A percentile compares a stretch with the other conserved stretches of the same genome.
phyloP scores from a whole-genome alignment of 2,113 vertebrate species.

The Ptilonorhynchus violaceus region DNA sequence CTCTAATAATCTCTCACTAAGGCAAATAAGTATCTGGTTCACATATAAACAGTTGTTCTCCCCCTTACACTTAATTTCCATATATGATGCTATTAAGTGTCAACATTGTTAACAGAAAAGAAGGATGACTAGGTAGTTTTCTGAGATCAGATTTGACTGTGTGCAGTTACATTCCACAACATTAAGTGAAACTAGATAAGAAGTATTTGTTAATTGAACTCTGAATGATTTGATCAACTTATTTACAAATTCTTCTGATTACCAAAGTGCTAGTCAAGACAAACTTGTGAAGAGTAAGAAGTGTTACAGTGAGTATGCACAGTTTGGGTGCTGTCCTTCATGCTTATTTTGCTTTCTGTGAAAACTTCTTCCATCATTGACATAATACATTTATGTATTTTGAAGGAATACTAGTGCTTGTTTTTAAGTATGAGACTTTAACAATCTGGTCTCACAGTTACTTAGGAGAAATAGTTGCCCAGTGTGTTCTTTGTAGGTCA shows the following conservation, averaged over 20 bases:
- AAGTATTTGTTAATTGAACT: not conserved
- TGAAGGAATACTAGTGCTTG: not conserved
- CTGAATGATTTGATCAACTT: not conserved
- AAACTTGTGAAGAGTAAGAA: not conserved
- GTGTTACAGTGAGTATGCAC: not conserved
- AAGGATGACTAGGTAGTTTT: not conserved
- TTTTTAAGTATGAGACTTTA: not conserved
- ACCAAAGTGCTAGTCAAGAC: not conserved
- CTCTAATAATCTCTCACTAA: not conserved
- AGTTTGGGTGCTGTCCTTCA: not conserved
- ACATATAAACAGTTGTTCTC: not conserved
- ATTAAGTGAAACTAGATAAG: not conserved
- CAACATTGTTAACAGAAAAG: not conserved
- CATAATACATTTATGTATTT: not conserved
- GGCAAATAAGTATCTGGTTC: not conserved
- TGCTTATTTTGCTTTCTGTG: not conserved
- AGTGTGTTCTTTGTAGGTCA: not conserved
- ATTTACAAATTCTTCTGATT: not conserved
- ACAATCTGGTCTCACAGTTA: not conserved
- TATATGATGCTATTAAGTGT: not conserved
- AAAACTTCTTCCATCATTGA: not conserved
- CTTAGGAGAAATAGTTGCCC: not conserved
- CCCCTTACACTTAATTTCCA: not conserved
- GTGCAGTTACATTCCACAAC: not conserved
- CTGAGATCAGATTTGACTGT: not conserved